Conservation (phyloP, 1,140 invertebrate genomes). For the Aleiodes sp. region DNA sequence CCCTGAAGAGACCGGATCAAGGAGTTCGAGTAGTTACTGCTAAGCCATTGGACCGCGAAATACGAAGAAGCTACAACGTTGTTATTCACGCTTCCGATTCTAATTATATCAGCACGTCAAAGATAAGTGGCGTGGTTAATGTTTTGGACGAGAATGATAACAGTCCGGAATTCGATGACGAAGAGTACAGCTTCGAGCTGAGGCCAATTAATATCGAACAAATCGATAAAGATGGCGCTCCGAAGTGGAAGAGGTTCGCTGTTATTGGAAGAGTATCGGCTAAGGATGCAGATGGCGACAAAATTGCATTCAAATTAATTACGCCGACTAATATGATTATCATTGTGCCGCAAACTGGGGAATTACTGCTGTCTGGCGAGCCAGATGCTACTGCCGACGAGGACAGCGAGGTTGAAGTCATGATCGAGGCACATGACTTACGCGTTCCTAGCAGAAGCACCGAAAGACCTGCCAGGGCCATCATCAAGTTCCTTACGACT, state of each 20-base stretch:
- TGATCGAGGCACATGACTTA: conserved; percentile 84
- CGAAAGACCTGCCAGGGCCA: conserved; percentile 75
- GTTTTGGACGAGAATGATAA: conserved; percentile 92
- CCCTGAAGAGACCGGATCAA: conserved; percentile 68
- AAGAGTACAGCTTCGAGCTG: conserved; percentile 82
- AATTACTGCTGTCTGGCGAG: conserved; percentile 82
- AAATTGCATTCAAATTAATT: conserved; percentile 83
- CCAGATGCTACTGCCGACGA: conserved; percentile 68
- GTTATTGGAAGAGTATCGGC: conserved; percentile 84
- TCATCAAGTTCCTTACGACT: conserved; percentile 78
- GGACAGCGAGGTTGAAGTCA: conserved; percentile 72
- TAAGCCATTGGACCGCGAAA: conserved; percentile 78
- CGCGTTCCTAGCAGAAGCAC: conserved; percentile 76
- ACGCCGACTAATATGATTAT: conserved; percentile 82
- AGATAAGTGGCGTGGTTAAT: conserved; percentile 76
- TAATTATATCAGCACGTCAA: conserved; percentile 77
- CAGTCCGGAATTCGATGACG: conserved; percentile 80
- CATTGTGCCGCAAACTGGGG: conserved; percentile 91
- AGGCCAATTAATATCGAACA: conserved; percentile 68
- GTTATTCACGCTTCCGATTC: conserved; percentile 80
- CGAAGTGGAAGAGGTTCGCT: conserved; percentile 78
- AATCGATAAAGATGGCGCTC: conserved; percentile 64
- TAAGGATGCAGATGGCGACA: conserved; percentile 86
- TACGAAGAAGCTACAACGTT: conserved; percentile 73
- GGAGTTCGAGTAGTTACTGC: conserved; percentile 78